These are phyloP conservation scores for Sinosuthora webbiana DNA, from an alignment of 2,113 vertebrate species.

Conservation along the genomic window DNA sequence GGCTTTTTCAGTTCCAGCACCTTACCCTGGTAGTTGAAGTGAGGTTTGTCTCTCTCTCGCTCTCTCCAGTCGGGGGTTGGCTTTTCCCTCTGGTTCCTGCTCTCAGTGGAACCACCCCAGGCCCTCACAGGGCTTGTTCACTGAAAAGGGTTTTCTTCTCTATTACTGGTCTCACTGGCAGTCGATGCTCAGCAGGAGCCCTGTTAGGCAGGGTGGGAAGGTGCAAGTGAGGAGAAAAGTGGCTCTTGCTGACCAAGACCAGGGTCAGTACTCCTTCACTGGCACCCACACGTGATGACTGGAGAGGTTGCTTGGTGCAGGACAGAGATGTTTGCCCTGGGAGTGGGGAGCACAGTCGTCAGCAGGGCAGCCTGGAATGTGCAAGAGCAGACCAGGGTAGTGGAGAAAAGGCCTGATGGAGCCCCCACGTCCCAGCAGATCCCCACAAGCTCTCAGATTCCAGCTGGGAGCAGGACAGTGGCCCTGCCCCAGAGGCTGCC, in stretches of 20 bases:
- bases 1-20: neutral
- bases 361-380: neutral
- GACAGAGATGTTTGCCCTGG: accelerated
- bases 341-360: neutral
- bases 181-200: accelerated
- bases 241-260: too few species aligned
- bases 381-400: too few species aligned
- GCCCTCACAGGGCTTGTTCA: neutral
- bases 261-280: neutral
- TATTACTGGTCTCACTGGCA: neutral
- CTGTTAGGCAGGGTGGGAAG: neutral
- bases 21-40: neutral
- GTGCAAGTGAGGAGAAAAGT: neutral
- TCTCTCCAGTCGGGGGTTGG: neutral
- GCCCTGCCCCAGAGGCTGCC: neutral
- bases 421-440: neutral
- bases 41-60: neutral
- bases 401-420: neutral
- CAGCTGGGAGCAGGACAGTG: neutral
- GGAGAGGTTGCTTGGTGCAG: neutral
- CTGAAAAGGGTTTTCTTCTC: neutral
- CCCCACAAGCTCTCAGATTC: neutral
- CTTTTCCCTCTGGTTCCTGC: neutral
- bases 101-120: neutral
- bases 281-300: neutral